Base-by-base conservation (phyloP, 2,113 vertebrate species). In the Silurus asotus region DNA sequence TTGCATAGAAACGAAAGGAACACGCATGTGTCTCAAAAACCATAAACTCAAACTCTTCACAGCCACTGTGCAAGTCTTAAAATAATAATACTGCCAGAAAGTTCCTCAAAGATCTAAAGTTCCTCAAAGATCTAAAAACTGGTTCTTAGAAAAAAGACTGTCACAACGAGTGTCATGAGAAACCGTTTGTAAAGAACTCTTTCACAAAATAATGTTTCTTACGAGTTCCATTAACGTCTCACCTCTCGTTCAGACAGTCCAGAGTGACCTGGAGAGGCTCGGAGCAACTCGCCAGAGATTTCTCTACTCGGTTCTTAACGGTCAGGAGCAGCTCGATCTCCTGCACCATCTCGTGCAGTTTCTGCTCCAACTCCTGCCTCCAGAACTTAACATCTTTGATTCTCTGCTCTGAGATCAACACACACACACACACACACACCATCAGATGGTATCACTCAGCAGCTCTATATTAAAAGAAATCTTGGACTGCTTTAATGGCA, bases 221-320 rank as follows among this genome's bases (percentile, higher is more conserved):
- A 1, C 5, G 17, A 15, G n/a, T 28, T 14, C 6, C 23, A 56
- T 55, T 77, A 25, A 17, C 17, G 2, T 51, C 81, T 93, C 92
- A 99, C 97, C 97, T 97, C 91, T 96, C 96, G 2, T 93, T 84
- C 87, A 97, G 91, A 90, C 97, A 98, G 65, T 91, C 92, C 45
- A 95, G 88, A 0, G 92, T 93, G 90, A 97, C 92, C 51, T 83
- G 88, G 37, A 97, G 92, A 7, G 95, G 96, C 61, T 96, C 95
- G 53, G 90, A 91, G 88, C 93, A 95, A 72, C 92, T 93, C 85
- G 96, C 94, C 85, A 97, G 89, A 17, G 96, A 96, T 91, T 93
- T 97, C 86, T 93, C 91, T 92, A 97, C 84, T 61, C 97, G 93
- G 0, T 53, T 93, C 87, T 94, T 94, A 61, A 94, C 93, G 0